Evolutionary conservation across 2,888 invertebrate species (phyloP).

Genomic region (Druceiella hillmani): DNA sequence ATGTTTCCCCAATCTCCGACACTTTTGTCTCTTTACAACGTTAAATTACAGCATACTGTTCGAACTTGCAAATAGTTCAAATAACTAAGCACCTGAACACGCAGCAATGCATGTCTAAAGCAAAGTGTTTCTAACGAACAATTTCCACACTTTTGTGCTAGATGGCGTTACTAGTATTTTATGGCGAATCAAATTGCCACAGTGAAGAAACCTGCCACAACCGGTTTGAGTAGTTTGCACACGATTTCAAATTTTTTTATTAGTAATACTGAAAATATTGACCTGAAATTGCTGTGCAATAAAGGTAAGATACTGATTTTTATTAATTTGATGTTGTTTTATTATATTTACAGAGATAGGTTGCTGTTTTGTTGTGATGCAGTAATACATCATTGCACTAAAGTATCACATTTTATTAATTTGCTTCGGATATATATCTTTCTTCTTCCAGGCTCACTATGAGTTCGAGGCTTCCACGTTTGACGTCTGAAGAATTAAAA

Average conservation of each 20-base stretch:
- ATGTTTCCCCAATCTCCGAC: no score
- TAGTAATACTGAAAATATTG: constrained; percentile 8
- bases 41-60: no score
- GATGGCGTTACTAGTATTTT: constrained; percentile 10
- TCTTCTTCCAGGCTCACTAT: constrained; percentile 11
- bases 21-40: no score
- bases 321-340: constrained; percentile 5
- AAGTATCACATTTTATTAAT: constrained; percentile 6
- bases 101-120: constrained; percentile 6
- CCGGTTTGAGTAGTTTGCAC: constrained; percentile 8
- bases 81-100: constrained; percentile 5
- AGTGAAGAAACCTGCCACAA: constrained; percentile 7
- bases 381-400: constrained; percentile 18
- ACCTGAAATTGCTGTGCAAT: constrained; percentile 8
- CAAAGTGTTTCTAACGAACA: constrained; percentile 8
- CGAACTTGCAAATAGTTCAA: no score
- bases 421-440: no score
- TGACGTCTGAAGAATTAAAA: constrained; percentile 8
- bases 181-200: constrained; percentile 3
- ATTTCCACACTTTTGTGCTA: constrained; percentile 6
- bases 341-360: constrained; percentile 15
- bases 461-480: constrained; percentile 7
- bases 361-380: constrained; percentile 17
- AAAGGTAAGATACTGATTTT: constrained; percentile 10
- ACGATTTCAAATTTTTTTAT: constrained; percentile 6